These are phyloP conservation scores for Ladona fulva DNA, from an alignment of 1,140 invertebrate species.

Conservation along the genomic window DNA sequence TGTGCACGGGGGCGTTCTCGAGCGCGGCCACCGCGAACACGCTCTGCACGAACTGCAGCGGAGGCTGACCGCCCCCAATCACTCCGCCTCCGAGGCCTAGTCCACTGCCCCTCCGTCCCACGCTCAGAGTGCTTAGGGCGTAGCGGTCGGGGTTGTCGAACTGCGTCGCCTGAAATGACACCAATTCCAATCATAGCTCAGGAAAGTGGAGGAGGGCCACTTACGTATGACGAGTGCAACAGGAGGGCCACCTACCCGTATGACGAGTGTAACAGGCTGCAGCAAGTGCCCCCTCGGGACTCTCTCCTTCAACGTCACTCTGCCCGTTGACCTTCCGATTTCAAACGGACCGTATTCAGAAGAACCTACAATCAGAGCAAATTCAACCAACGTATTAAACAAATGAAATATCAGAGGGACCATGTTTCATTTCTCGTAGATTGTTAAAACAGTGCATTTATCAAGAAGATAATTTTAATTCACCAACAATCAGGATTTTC, in stretches of 20 bases:
- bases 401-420: no score
- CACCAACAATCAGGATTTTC: no score
- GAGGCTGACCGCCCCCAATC: conserved; percentile 36
- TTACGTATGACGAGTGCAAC: no score
- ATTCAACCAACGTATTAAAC: no score
- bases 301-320: conserved; percentile 48
- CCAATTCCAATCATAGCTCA: no score
- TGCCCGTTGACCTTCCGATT: conserved; percentile 50
- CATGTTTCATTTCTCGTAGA: no score
- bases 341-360: conserved; percentile 40
- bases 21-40: conserved; percentile 60
- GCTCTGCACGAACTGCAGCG: conserved; percentile 59
- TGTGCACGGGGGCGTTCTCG: conserved; percentile 64
- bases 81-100: conserved; percentile 24
- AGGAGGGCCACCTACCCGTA: conserved; percentile 51
- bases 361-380: conserved; percentile 28
- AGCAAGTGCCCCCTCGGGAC: conserved; percentile 51
- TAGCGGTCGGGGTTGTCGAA: conserved; percentile 81
- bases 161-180: conserved; percentile 63
- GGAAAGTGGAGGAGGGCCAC: no score
- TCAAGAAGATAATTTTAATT: no score
- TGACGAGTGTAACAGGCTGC: conserved; percentile 64
- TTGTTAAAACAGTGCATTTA: no score
- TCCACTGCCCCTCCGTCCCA: conserved; percentile 42
- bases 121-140: conserved; percentile 67